A percentile compares a stretch with the other conserved stretches of the same genome.
phyloP scores from a whole-genome alignment of 1,140 invertebrate species.

The Caligus rogercresseyi region DNA sequence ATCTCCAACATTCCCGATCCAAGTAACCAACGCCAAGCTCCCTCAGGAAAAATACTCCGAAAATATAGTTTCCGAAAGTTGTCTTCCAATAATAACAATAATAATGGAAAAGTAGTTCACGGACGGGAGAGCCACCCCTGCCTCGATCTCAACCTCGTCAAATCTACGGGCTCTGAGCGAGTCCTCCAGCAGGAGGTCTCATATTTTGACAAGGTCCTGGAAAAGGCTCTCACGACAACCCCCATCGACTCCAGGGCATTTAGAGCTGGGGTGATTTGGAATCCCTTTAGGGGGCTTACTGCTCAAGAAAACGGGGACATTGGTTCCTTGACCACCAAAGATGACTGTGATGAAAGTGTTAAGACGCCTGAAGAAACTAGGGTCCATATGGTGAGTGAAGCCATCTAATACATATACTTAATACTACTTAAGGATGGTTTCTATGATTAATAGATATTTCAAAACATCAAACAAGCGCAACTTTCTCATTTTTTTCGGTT shows the following conservation, averaged over 20 bases:
- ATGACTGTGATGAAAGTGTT: neutral
- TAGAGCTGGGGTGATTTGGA: slow-evolving; percentile 33
- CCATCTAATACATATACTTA: too few relatives aligned
- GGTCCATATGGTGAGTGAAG: too few relatives aligned
- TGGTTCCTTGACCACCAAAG: too few relatives aligned
- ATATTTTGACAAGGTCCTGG: slow-evolving; percentile 22
- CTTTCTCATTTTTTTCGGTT: too few relatives aligned
- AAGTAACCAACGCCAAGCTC: neutral
- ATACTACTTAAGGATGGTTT: too few relatives aligned
- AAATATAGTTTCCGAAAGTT: slow-evolving; percentile 3
- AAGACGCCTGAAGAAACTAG: too few relatives aligned
- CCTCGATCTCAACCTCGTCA: too few relatives aligned
- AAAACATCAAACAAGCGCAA: too few relatives aligned
- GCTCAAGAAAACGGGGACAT: slow-evolving; percentile 25
- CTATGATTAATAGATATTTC: too few relatives aligned
- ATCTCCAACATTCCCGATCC: neutral
- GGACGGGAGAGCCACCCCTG: neutral
- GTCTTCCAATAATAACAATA: neutral
- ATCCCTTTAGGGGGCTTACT: slow-evolving; percentile 33
- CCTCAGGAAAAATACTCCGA: neutral
- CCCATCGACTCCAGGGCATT: slow-evolving; percentile 29
- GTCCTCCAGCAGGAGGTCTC: slow-evolving; percentile 21
- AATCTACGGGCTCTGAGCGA: too few relatives aligned
- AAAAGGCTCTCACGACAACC: slow-evolving; percentile 22
- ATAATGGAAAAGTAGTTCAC: neutral